These are phyloP conservation scores for Coreius guichenoti DNA, from an alignment of 2,797 vertebrate species.

Conservation along the genomic window DNA sequence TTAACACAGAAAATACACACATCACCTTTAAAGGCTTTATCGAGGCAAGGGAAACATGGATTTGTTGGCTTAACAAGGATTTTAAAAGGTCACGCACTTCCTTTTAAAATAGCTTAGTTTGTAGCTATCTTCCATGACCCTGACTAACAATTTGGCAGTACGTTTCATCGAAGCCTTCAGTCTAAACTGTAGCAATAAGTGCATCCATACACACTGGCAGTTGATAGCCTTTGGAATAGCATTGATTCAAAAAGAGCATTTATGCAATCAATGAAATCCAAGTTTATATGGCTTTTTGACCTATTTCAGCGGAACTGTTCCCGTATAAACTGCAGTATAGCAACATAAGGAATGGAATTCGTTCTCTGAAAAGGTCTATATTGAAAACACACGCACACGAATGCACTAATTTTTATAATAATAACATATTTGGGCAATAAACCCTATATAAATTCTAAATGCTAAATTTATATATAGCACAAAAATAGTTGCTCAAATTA, in stretches of 20 bases:
- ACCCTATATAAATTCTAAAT: constrained; percentile 20
- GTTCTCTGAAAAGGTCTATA: constrained; percentile 40
- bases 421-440: constrained; percentile 17
- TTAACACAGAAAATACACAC: constrained; percentile 9
- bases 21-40: background rate
- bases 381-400: constrained; percentile 1
- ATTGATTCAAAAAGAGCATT: constrained; percentile 38
- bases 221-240: constrained; percentile 39
- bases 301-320: constrained; percentile 40
- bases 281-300: constrained; percentile 60
- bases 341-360: constrained; percentile 31
- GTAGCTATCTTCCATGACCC: constrained; percentile 24
- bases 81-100: constrained; percentile 38
- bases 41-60: background rate
- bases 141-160: constrained; percentile 43
- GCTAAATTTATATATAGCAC: background rate
- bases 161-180: constrained; percentile 30
- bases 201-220: constrained; percentile 45
- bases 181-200: constrained; percentile 20
- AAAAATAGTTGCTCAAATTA: background rate
- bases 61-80: constrained; percentile 39
- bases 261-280: constrained; percentile 31
- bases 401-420: background rate
- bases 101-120: constrained; percentile 49
- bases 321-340: constrained; percentile 37